These are phyloP conservation scores for Sarcoramphus papa DNA, from an alignment of 2,797 vertebrate species.

Conservation along the genomic window DNA sequence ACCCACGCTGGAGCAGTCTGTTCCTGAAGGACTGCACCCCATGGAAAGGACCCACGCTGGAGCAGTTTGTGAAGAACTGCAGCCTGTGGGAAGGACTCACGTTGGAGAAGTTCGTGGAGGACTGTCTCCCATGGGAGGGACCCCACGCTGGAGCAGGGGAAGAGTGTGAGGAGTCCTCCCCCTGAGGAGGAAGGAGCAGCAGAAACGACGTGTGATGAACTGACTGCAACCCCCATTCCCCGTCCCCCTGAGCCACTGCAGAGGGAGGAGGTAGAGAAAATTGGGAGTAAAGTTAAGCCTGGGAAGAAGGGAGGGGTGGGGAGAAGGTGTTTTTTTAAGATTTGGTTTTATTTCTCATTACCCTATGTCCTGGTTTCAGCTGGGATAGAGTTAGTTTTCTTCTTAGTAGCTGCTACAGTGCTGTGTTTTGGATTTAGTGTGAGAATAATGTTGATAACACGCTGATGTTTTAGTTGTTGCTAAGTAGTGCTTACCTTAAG, in stretches of 20 bases:
- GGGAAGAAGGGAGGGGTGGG: neutral
- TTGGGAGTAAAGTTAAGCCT: neutral
- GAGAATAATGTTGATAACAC: no score
- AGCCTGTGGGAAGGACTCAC: neutral
- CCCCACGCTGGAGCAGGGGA: neutral
- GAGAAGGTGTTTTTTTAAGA: neutral
- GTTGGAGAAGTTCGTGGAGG: neutral
- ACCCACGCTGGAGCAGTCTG: no score
- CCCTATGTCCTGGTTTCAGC: no score
- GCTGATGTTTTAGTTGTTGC: no score
- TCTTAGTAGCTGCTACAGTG: no score
- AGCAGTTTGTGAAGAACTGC: neutral
- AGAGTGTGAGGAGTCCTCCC: neutral
- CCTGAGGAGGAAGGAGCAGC: neutral
- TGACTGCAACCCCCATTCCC: neutral
- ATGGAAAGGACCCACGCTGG: neutral
- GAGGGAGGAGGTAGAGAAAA: neutral
- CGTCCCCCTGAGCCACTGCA: neutral
- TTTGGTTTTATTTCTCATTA: neutral
- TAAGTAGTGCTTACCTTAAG: no score
- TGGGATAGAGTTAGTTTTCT: no score
- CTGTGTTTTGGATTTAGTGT: no score
- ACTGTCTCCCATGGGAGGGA: neutral
- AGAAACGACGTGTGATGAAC: neutral
- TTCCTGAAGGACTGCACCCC: neutral